Base-by-base conservation (phyloP, 2,888 invertebrate species). In the Seira musarum region DNA sequence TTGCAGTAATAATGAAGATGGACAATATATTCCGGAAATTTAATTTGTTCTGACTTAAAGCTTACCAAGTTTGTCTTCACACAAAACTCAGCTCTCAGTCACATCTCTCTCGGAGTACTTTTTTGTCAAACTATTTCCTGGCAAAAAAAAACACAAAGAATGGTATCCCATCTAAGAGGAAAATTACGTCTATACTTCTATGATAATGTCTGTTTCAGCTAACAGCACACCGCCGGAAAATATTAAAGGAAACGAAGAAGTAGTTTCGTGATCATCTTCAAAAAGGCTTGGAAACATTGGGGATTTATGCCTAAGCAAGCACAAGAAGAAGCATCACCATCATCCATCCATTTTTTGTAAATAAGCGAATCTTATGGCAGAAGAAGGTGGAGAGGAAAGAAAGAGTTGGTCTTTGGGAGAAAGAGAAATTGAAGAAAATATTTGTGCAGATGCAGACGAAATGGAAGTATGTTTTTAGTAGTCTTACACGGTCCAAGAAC, bases 1-100 rank as follows among this genome's bases (percentile, higher is more conserved):
- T n/a, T 17, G 57, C 49, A 21, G 22, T 21, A 70, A 57, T 76
- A 76, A 76, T 76, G 69, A 76, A 65, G 65, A 76, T 76, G 53
- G 76, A 76, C 76, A 76, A 24, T 65, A 49, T 76, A 57, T 57
- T n/a, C 17, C 3, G 57, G 57, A 57, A 57, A 57, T 57, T 57
- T 57, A 57, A 57, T 57, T 57, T 57, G 57, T 57, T 57, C 57
- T n/a, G 57, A n/a, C 57, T 15, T 57, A 17, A 57, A 17, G 10
- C 57, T n/a, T 57, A 57, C 57, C 57, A 57, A 57, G 15, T 57
- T 57, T 57, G 57, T 57, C 57, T 57, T 57, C n/a, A 13, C 17
- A 13, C 40, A 40, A 13, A 40, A 13, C 40, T 8, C 40, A 40
- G 13, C 6, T 13, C 40, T n/a, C 17, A 8, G 57, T 57, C 10